Base-by-base conservation (phyloP, 1,140 invertebrate species). In the Cydia strobilella region DNA sequence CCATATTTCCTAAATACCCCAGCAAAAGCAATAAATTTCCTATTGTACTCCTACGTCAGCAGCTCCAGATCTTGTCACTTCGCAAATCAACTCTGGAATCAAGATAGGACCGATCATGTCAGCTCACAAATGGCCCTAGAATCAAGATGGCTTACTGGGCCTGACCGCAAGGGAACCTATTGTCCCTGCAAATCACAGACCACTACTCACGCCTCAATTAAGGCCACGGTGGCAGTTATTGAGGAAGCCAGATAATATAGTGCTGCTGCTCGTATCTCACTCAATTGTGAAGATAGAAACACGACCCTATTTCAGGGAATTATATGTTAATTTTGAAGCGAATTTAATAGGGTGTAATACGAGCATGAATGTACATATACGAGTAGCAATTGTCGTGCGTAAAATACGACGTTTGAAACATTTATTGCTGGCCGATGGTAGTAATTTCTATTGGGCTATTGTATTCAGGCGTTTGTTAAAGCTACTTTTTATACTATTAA, bases 211-310 rank as follows among this genome's bases (percentile, higher is more conserved):
- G 74, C 69, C 73, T 81, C 78, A 80, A 83, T 83, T 80, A 81
- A 77, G 75, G 72, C 48, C 80, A 83, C 74, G 48, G 59, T 75
- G 79, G 81, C 80, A 80, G 74, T 81, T 83, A 83, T 83, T 80
- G 76, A 83, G 80, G 80, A 81, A 81, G 74, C 75, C 54, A 65
- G 63, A 65, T 65, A 65, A 59, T 59, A 59, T 59, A 59, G 54
- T 59, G 54, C 54, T n/a, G 10, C 54, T 20, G 20, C 54, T 59
- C 54, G 18, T 59, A 59, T 59, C 54, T 59, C 54, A 59, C 54
- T 59, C 54, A 59, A 59, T 59, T 59, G 54, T 59, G 20, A 23
- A 20, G 18, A 59, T 23, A 59, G 54, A 59, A 59, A 27, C 72
- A 54, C 72, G 72, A 59, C 72, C 20, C 39, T 72, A 45, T 72